Evolutionary conservation across 2,888 invertebrate genomes (phyloP).

Genomic region (Ophioninae sp.): DNA sequence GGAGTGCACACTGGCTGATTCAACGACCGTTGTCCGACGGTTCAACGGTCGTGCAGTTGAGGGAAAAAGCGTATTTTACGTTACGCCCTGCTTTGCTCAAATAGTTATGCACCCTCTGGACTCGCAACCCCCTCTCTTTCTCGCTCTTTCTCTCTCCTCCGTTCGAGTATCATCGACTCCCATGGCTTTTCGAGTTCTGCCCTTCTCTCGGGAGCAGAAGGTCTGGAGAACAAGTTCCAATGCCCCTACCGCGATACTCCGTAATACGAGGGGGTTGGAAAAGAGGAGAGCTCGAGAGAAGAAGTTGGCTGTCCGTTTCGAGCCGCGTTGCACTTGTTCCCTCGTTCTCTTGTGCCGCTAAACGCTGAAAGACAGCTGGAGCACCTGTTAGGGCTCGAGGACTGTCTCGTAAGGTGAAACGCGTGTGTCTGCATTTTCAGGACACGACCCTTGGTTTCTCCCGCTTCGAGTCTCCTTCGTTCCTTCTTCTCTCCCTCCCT

Average conservation of each 20-base stretch:
- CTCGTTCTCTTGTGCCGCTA: slow-evolving; percentile 67
- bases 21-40: slow-evolving; percentile 66
- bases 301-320: slow-evolving; percentile 35
- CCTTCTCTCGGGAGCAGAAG: slow-evolving; percentile 32
- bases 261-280: slow-evolving; percentile 19
- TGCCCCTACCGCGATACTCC: slow-evolving; percentile 29
- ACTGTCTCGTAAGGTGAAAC: slow-evolving; percentile 75
- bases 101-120: slow-evolving; percentile 77
- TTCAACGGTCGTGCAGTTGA: slow-evolving; percentile 74
- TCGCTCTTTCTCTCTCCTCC: slow-evolving; percentile 22
- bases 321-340: slow-evolving; percentile 49
- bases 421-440: slow-evolving; percentile 61
- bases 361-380: slow-evolving; percentile 77
- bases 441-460: slow-evolving; percentile 16
- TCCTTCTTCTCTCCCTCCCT: slow-evolving; percentile 20
- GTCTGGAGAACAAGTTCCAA: slow-evolving; percentile 55
- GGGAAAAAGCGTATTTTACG: slow-evolving; percentile 64
- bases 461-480: slow-evolving; percentile 16
- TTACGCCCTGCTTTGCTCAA: slow-evolving; percentile 66
- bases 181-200: slow-evolving; percentile 14
- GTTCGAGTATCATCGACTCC: slow-evolving; percentile 43
- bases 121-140: slow-evolving; percentile 24
- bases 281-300: background rate
- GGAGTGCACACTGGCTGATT: slow-evolving; percentile 19
- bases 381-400: slow-evolving; percentile 75